phyloP scores from a whole-genome alignment of 1,140 invertebrate genomes.

The Drosophila oshimai region DNA sequence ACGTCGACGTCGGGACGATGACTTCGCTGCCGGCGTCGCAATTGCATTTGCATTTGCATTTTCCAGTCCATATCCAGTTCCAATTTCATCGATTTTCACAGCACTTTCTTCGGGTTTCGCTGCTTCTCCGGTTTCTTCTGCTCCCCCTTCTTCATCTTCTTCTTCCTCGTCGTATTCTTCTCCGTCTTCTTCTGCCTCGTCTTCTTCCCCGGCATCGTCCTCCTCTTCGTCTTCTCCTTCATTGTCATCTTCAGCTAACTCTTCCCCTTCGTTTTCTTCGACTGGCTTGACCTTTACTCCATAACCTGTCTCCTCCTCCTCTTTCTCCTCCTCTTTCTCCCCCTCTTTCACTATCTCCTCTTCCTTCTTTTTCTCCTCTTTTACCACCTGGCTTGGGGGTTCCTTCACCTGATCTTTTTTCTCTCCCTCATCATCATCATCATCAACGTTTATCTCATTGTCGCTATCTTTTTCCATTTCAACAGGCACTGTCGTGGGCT shows the following conservation, averaged over 20 bases:
- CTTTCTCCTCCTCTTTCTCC: background rate
- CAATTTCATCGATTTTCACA: constrained; percentile 7
- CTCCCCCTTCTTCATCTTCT: constrained; percentile 21
- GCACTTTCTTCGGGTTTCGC: constrained; percentile 39
- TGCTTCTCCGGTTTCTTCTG: constrained; percentile 42
- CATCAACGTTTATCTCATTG: constrained; percentile 67
- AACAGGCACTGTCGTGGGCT: constrained; percentile 19
- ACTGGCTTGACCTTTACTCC: background rate
- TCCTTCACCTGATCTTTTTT: constrained; percentile 30
- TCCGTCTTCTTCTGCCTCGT: constrained; percentile 15
- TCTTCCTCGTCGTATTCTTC: constrained; percentile 26
- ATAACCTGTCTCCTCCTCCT: background rate
- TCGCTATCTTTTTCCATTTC: constrained; percentile 61
- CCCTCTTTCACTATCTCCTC: background rate
- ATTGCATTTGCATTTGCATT: background rate
- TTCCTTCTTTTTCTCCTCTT: background rate
- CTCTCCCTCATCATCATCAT: constrained; percentile 30
- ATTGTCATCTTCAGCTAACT: background rate
- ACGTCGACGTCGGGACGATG: constrained; percentile 18
- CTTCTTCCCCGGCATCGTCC: background rate
- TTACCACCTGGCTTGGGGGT: constrained; percentile 7
- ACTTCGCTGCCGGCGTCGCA: constrained; percentile 22
- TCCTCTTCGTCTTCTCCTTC: background rate
- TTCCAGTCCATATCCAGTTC: no score
- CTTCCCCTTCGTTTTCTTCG: background rate